A percentile compares a stretch with the other conserved stretches of the same genome.
These are phyloP conservation scores for Cephus pygmeus DNA, from an alignment of 2,888 invertebrate species.

Conservation along the genomic window DNA sequence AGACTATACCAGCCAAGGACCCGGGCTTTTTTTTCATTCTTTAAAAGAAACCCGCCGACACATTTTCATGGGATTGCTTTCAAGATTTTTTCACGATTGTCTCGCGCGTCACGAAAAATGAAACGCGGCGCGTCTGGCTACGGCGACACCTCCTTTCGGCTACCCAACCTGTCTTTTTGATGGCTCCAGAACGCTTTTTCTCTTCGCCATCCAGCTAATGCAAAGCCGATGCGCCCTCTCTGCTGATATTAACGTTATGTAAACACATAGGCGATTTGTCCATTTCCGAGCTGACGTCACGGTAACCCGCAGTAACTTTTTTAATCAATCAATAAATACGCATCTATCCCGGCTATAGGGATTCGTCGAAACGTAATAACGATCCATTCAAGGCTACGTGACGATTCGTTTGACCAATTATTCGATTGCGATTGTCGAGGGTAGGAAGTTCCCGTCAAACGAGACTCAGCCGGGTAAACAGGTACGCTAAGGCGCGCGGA, in stretches of 20 bases:
- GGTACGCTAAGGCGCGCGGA: not conserved
- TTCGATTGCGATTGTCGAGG: not conserved
- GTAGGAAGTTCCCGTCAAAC: not conserved
- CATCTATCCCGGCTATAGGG: not conserved
- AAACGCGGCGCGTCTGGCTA: too few species aligned
- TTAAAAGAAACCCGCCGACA: not conserved
- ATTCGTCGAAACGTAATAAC: not conserved
- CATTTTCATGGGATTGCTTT: not conserved
- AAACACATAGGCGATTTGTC: not conserved
- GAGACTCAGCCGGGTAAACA: not conserved
- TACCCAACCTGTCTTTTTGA: not conserved
- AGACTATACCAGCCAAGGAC: not conserved
- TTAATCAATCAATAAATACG: not conserved
- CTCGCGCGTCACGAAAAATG: too few species aligned
- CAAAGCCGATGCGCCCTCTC: not conserved
- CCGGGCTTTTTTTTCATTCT: not conserved
- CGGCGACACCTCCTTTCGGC: too few species aligned
- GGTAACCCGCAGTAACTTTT: not conserved
- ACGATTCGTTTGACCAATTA: not conserved
- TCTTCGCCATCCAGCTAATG: not conserved
- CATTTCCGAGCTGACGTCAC: not conserved
- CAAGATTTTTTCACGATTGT: too few species aligned
- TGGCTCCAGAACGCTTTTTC: not conserved
- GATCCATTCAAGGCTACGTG: not conserved
- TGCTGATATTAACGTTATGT: not conserved